A percentile compares a stretch with the other conserved stretches of the same genome.
These are phyloP conservation scores for Nannobrachium achirus DNA, from an alignment of 2,113 vertebrate species.

Conservation along the genomic window DNA sequence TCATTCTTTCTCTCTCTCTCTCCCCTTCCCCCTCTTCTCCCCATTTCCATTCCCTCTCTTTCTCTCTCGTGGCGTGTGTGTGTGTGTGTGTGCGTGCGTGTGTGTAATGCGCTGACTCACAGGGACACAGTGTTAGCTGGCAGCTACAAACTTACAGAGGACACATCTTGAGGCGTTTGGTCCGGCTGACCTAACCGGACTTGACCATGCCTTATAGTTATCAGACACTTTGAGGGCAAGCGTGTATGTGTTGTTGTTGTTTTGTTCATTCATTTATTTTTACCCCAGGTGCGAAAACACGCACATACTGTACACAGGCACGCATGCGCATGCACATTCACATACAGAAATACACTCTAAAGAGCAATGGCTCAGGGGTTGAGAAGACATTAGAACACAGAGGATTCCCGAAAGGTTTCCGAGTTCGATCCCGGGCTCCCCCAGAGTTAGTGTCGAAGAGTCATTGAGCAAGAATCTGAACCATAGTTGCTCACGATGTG, in stretches of 20 bases:
- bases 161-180: conserved; percentile 49
- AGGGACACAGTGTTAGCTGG: conserved; percentile 26
- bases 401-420: no score
- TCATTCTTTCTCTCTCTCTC: conserved; percentile 27
- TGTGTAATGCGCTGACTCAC: conserved; percentile 41
- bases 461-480: no score
- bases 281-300: conserved; percentile 6
- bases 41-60: conserved; percentile 22
- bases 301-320: conserved; percentile 15
- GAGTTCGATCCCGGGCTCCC: no score
- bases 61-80: no score
- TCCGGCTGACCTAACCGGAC: conserved; percentile 46
- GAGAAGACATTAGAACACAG: no score
- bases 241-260: conserved; percentile 14
- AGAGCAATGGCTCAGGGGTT: no score
- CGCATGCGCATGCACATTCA: conserved; percentile 10
- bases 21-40: conserved; percentile 12
- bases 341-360: conserved; percentile 13
- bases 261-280: no score
- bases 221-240: conserved; percentile 36
- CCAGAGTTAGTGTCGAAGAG: no score
- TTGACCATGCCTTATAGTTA: conserved; percentile 44
- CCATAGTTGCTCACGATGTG: no score
- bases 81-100: no score
- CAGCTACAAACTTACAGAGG: conserved; percentile 20